Conservation (phyloP, 2,113 vertebrate species). For the Panurus biarmicus region DNA sequence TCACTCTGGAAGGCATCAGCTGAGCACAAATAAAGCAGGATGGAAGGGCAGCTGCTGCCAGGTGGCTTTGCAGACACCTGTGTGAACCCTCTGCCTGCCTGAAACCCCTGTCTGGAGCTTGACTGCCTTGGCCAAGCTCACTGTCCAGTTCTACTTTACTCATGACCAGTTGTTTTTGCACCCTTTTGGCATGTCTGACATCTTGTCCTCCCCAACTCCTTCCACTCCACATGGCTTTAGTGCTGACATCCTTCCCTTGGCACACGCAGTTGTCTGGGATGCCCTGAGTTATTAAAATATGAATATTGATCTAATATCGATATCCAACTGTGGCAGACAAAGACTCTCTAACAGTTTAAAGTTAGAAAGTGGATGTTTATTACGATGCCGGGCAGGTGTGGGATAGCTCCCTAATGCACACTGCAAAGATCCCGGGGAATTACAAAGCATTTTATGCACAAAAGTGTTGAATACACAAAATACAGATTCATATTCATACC, state of each 20-base stretch:
- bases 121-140: neutral
- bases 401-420: no score
- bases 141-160: rapidly evolving
- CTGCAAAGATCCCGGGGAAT: no score
- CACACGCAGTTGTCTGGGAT: neutral
- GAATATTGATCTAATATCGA: no score
- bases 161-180: neutral
- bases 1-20: neutral
- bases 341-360: no score
- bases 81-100: rapidly evolving
- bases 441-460: no score
- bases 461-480: no score
- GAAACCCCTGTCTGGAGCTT: neutral
- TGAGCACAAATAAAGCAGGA: neutral
- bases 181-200: neutral
- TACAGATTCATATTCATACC: no score
- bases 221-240: neutral
- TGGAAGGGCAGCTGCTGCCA: neutral
- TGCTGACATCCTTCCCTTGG: neutral
- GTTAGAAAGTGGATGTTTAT: no score
- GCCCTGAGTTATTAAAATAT: no score
- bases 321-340: no score
- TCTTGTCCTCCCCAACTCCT: neutral
- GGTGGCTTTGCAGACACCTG: neutral
- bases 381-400: no score